Base-by-base conservation (phyloP, 1,140 invertebrate species). In the Patella vulgata region DNA sequence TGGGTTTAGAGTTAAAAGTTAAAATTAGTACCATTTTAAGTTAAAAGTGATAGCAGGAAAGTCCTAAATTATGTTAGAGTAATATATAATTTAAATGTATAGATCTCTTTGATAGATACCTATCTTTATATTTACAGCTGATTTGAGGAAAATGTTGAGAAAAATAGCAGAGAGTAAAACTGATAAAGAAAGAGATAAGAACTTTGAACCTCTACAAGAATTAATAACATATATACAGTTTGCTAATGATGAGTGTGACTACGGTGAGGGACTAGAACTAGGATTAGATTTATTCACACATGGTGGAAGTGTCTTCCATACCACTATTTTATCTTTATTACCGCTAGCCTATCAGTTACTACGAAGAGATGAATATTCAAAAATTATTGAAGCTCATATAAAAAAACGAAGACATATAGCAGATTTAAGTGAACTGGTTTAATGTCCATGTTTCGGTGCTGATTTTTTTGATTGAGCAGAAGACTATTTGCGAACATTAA, bases 241-340 rank as follows among this genome's bases (percentile, higher is more conserved):
- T 82, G 94, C 95, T 1, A 91, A 92, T 64, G 95, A 97, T 81
- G 95, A 97, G 82, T 94, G 92, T 80, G 95, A 97, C 82, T 96
- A 95, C 86, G 95, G 95, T 0, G 94, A 92, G 51, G 91, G 93
- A 5, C 77, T 97, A 1, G 95, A 98, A 84, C 84, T 95, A 28
- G 95, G 93, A 0, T 88, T 95, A 36, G 90, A 95, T 83, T 80
- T 97, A 19, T 94, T 97, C 76, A 89, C 87, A 61, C 92, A 88
- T 74, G 80, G 80, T 9, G 73, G 72, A 1, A 63, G 74, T 27
- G 59, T 53, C 8, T 75, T 96, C 43, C 89, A 96, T 83, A 82
- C 86, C 27, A 88, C 86, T 51, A 86, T 89, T 2, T 75, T 88
- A 30, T 87, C 86, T 63, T 85, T 93, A 64, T 82, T 97, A 9